Evolutionary conservation across 2,888 invertebrate species (phyloP).

Genomic region (Campaea margaritaria): DNA sequence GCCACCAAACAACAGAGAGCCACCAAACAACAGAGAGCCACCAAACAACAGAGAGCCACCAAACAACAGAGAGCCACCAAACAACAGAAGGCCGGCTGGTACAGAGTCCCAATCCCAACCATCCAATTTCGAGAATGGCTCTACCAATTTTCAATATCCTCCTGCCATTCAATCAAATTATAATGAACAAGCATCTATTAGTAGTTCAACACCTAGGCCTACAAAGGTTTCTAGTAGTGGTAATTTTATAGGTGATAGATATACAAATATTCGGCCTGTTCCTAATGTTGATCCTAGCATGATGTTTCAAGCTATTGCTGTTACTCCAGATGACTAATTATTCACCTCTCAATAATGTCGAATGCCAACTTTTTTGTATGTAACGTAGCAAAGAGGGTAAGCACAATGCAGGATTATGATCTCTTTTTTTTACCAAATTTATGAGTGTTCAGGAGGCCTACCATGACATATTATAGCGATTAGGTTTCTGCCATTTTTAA

Average conservation of each 20-base stretch:
- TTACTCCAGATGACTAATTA: constrained; percentile 50
- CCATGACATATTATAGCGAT: too few species aligned
- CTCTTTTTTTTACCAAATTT: too few species aligned
- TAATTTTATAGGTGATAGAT: constrained; percentile 19
- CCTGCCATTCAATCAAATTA: background rate
- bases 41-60: too few species aligned
- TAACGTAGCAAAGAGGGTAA: too few species aligned
- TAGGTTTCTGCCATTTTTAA: too few species aligned
- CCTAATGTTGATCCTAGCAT: constrained; percentile 39
- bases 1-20: constrained; percentile 30
- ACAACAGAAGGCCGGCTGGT: constrained; percentile 21
- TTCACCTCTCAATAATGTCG: background rate
- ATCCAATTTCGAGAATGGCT: background rate
- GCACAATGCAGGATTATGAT: too few species aligned
- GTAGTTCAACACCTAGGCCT: background rate
- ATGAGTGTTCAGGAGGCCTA: too few species aligned
- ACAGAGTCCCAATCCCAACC: constrained; percentile 1
- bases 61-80: too few species aligned
- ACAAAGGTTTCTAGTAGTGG: constrained; percentile 1
- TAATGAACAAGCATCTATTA: constrained; percentile 5
- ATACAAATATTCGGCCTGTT: constrained; percentile 9
- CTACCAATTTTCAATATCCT: constrained; percentile 16
- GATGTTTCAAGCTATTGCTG: constrained; percentile 55
- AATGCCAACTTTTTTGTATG: too few species aligned
- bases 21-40: too few species aligned